These are phyloP conservation scores for Lepidurus couesii DNA, from an alignment of 1,140 invertebrate species.

Conservation along the genomic window DNA sequence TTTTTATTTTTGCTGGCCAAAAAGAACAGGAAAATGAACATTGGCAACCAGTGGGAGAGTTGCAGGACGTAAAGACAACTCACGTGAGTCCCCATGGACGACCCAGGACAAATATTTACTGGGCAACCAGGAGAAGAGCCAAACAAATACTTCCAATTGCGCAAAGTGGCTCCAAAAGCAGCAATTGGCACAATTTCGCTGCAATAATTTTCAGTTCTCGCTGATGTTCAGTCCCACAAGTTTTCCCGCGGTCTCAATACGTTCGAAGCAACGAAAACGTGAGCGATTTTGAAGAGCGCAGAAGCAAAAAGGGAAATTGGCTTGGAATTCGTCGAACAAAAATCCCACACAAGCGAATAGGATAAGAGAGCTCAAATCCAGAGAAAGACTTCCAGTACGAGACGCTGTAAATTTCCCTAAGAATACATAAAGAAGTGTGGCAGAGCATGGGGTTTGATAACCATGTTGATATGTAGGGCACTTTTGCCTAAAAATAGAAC, in stretches of 20 bases:
- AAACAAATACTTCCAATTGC: background rate
- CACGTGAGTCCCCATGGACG: background rate
- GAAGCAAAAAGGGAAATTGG: too few species aligned
- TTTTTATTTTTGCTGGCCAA: too few species aligned
- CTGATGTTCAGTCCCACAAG: background rate
- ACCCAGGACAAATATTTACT: background rate
- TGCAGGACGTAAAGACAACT: background rate
- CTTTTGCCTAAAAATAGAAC: background rate
- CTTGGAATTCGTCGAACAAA: too few species aligned
- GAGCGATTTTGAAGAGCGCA: too few species aligned
- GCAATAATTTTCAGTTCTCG: background rate
- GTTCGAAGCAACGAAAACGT: too few species aligned
- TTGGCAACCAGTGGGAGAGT: too few species aligned
- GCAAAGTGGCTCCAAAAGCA: background rate
- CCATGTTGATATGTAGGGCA: conserved; percentile 14
- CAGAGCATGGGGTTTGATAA: background rate
- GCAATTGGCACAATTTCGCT: conserved; percentile 10
- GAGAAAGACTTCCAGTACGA: background rate
- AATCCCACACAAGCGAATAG: too few species aligned
- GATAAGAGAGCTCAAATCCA: too few species aligned
- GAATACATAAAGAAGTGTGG: background rate
- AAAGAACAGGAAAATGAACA: too few species aligned
- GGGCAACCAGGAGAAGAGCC: background rate
- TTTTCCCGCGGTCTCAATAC: background rate
- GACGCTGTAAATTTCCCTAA: background rate